Evolutionary conservation across 2,888 invertebrate genomes (phyloP).

Genomic region (Drosophila affinis): DNA sequence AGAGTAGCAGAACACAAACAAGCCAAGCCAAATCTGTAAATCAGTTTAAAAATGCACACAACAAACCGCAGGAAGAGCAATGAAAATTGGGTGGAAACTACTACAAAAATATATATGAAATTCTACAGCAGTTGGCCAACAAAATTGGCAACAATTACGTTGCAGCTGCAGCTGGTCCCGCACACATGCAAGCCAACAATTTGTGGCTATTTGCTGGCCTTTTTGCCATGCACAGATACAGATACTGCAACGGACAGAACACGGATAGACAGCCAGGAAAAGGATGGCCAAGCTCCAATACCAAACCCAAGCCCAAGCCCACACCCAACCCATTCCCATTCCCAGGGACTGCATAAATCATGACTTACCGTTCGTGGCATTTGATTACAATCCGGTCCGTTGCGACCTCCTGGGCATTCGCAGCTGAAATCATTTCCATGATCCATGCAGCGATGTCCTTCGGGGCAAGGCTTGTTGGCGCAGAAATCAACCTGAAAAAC

Average conservation of each 20-base stretch:
- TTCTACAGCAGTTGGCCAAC: slow-evolving; percentile 36
- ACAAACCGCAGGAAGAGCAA: slow-evolving; percentile 23
- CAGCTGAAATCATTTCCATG: slow-evolving; percentile 90
- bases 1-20: slow-evolving; percentile 32
- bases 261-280: neutral
- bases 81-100: slow-evolving; percentile 10
- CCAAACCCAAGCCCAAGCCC: slow-evolving; percentile 4
- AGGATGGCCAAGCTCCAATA: slow-evolving; percentile 10
- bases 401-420: slow-evolving; percentile 89
- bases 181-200: slow-evolving; percentile 54
- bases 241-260: neutral
- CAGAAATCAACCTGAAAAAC: slow-evolving; percentile 87
- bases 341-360: slow-evolving; percentile 78
- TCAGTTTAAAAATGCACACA: slow-evolving; percentile 50
- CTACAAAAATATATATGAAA: slow-evolving; percentile 25
- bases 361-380: slow-evolving; percentile 87
- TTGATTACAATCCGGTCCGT: slow-evolving; percentile 88
- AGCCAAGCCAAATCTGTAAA: slow-evolving; percentile 46
- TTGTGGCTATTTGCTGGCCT: slow-evolving; percentile 60
- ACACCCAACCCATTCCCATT: neutral
- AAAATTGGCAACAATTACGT: slow-evolving; percentile 59
- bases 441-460: slow-evolving; percentile 88
- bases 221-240: slow-evolving; percentile 49
- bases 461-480: slow-evolving; percentile 88
- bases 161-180: slow-evolving; percentile 32